Evolutionary conservation across 1,140 invertebrate species (phyloP), one percentile per base, ranked within the genome.

Genomic region (Stratiolaelaps scimitus): DNA sequence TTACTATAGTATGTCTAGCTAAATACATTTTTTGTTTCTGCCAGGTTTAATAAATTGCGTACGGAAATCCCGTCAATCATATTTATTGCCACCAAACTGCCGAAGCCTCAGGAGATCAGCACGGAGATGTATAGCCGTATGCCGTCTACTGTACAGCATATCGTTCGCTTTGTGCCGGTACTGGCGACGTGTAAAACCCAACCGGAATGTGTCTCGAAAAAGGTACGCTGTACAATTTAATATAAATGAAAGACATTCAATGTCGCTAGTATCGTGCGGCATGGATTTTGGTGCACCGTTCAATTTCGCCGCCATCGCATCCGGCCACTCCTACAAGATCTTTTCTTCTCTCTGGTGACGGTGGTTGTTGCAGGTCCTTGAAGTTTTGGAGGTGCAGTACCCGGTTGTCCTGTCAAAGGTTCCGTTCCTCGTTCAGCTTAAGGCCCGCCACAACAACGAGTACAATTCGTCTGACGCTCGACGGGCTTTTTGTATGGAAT

Each of bases 121-220:
- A 20, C 53, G 15, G 53, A 60, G 4, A 34, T 60, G 13, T 60
- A 29, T 34, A 34, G 15, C 15, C 53, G 10, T 15, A 60, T 60
- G 53, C 53, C 53, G 15, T 29, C 26, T 17, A 60, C 26, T 13
- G 34, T 60, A 1, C 26, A 60, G 26, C 34, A 60, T 34, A 60
- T 60, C 23, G 26, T 20, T 34, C 53, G 53, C 10, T 60, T 60
- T 15, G 53, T 60, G n/a, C 26, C 53, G 26, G 53, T 60, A 17
- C 26, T 60, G 53, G 53, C 53, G 26, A 60, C 53, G 17, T 60
- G 53, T 23, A 60, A 60, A 60, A 60, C 53, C 10, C 53, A 60
- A 34, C 53, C 53, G 1, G 53, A 60, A 26, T 29, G 34, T 26
- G 23, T 60, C 10, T 60, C 53, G 20, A 60, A 60, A 60, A 60